These are phyloP conservation scores for Brachylomia viminalis DNA, from an alignment of 2,888 invertebrate genomes.

Conservation along the genomic window DNA sequence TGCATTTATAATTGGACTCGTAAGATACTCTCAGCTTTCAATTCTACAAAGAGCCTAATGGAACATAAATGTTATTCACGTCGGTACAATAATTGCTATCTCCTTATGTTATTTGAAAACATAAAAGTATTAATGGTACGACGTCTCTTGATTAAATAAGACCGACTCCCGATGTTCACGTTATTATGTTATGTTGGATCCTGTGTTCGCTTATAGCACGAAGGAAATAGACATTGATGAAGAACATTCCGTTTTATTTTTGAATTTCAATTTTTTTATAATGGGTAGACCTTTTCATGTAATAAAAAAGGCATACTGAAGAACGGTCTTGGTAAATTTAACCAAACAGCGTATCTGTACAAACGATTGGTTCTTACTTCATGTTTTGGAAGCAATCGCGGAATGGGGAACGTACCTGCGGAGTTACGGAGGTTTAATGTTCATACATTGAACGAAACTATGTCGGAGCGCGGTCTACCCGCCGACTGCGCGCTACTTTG, in stretches of 20 bases:
- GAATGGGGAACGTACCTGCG: slow-evolving; percentile 41
- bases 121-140: slow-evolving; percentile 36
- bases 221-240: slow-evolving; percentile 16
- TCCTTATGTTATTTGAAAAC: slow-evolving; percentile 36
- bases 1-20: slow-evolving; percentile 20
- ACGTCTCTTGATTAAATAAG: slow-evolving; percentile 48
- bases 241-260: slow-evolving; percentile 1
- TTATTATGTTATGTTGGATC: slow-evolving; percentile 18
- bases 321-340: background rate
- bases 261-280: background rate
- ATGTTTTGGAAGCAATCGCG: slow-evolving; percentile 50
- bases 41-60: slow-evolving; percentile 21
- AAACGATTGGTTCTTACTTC: slow-evolving; percentile 34
- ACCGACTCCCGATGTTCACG: slow-evolving; percentile 30
- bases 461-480: slow-evolving; percentile 27
- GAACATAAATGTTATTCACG: slow-evolving; percentile 42
- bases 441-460: slow-evolving; percentile 46
- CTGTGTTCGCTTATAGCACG: background rate
- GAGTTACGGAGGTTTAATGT: slow-evolving; percentile 17
- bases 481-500: slow-evolving; percentile 20
- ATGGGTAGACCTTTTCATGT: background rate
- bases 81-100: slow-evolving; percentile 35
- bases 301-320: slow-evolving; percentile 11
- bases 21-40: slow-evolving; percentile 8
- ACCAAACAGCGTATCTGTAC: slow-evolving; percentile 1